A percentile compares a stretch with the other conserved stretches of the same genome.
These are phyloP conservation scores for Lapara coniferarum DNA, from an alignment of 2,888 invertebrate species.

Conservation along the genomic window DNA sequence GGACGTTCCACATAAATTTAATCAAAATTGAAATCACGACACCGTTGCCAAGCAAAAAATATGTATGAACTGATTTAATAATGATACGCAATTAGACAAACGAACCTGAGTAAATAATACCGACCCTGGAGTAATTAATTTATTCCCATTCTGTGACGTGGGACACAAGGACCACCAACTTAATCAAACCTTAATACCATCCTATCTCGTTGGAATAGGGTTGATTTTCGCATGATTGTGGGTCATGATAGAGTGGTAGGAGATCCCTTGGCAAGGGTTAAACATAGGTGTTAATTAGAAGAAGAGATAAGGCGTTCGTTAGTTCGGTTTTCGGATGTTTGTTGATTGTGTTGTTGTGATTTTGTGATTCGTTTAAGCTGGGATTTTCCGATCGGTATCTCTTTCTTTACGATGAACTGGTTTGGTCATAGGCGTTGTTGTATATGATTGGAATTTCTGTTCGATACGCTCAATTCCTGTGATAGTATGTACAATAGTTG, in stretches of 20 bases:
- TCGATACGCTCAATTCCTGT: no score
- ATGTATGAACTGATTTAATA: constrained; percentile 12
- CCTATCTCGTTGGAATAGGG: constrained; percentile 27
- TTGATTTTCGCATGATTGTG: constrained; percentile 23
- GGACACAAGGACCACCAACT: constrained; percentile 29
- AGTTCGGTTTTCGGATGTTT: constrained; percentile 41
- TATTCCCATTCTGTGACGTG: constrained; percentile 45
- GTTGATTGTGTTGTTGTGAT: constrained; percentile 25
- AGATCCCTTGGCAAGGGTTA: constrained; percentile 35
- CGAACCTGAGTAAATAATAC: constrained; percentile 37
- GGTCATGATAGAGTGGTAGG: not conserved
- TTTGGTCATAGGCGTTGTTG: no score
- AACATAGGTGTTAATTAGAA: constrained; percentile 54
- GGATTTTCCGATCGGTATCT: not conserved
- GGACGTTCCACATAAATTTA: no score
- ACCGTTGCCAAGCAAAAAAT: constrained; percentile 13
- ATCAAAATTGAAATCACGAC: not conserved
- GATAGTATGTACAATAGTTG: no score
- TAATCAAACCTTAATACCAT: not conserved
- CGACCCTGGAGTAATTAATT: constrained; percentile 45
- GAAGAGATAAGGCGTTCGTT: constrained; percentile 49
- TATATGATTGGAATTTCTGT: no score
- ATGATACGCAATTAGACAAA: constrained; percentile 26
- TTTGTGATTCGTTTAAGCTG: constrained; percentile 16
- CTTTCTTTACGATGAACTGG: not conserved